These are phyloP conservation scores for Ovis aries DNA, from an alignment of 2,113 vertebrate species.

Conservation along the genomic window ARS-UI_Ramb_v3.0 NC_056072.1:3374501-3375000, in stretches of 20 bases:
- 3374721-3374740: background rate
- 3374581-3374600: background rate
- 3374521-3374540: background rate
- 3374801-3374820: background rate
- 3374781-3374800: background rate
- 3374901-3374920: background rate
- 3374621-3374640: background rate
- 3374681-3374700: background rate
- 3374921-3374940: background rate
- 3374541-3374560: background rate
- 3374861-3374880: background rate
- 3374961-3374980: background rate
- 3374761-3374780: background rate
- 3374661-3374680: background rate
- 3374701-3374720: background rate
- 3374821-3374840: background rate
- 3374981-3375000: background rate
- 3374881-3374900: background rate
- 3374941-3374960: background rate
- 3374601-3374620: background rate
- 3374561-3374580: background rate
- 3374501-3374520: background rate
- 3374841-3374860: background rate
- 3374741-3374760: background rate
- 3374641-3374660: background rate